Percentiles rank a stretch among this genome's conserved stretches.
Conservation (phyloP, 2,113 vertebrate genomes). For the Hippocampus zosterae region DNA sequence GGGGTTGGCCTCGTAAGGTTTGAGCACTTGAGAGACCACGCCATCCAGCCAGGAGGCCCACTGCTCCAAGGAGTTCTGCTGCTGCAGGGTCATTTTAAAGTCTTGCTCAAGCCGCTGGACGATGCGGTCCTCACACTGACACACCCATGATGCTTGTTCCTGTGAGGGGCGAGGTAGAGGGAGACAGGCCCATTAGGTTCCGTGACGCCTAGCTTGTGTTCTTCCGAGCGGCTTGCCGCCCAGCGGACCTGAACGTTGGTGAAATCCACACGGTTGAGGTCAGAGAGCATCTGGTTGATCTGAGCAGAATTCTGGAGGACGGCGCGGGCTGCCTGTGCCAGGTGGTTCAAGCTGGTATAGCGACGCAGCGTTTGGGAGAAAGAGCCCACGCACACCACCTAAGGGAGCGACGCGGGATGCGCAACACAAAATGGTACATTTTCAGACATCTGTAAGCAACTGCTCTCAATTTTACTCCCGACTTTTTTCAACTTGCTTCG, state of each 20-base stretch:
- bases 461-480: no score
- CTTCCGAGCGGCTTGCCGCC: background rate
- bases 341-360: conserved; percentile 86
- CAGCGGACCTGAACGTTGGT: conserved; percentile 82
- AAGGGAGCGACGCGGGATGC: background rate
- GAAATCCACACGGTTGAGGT: conserved; percentile 90
- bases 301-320: conserved; percentile 88
- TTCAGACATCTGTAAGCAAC: background rate
- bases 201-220: background rate
- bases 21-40: conserved; percentile 84
- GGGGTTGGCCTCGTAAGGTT: conserved; percentile 81
- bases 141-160: conserved; percentile 94
- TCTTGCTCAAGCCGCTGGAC: conserved; percentile 87
- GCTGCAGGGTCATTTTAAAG: conserved; percentile 88
- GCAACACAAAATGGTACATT: background rate
- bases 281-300: conserved; percentile 91
- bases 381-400: conserved; percentile 83
- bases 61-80: conserved; percentile 91
- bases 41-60: conserved; percentile 86
- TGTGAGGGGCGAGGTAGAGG: conserved; percentile 31
- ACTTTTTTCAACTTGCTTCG: no score
- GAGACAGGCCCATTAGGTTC: background rate
- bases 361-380: conserved; percentile 87
- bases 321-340: conserved; percentile 85
- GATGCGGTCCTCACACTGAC: conserved; percentile 83